Conservation (phyloP, 2,797 vertebrate species). For the Aplochiton taeniatus region DNA sequence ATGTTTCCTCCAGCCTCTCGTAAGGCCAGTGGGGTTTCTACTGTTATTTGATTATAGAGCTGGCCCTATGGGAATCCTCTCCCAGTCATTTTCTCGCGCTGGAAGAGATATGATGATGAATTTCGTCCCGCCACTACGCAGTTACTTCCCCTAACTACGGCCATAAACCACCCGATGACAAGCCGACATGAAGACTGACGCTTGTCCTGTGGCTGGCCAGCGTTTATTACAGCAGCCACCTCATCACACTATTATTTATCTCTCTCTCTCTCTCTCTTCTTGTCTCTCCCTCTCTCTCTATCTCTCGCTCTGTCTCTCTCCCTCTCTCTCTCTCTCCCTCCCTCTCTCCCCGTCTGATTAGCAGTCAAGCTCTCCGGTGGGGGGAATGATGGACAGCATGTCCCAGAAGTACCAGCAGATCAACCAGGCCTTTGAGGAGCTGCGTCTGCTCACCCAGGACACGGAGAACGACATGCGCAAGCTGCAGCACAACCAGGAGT, state of each 20-base stretch:
- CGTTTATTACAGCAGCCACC: too few species aligned
- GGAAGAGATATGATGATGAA: not conserved
- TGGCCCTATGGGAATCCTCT: not conserved
- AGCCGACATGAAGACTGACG: not conserved
- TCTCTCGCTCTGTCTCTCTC: not conserved
- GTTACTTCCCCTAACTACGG: slow-evolving; percentile 23
- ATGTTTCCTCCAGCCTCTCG: slow-evolving; percentile 18
- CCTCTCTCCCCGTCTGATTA: slow-evolving; percentile 15
- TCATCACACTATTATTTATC: too few species aligned
- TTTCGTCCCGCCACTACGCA: not conserved
- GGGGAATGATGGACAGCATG: slow-evolving; percentile 77
- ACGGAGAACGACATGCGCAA: slow-evolving; percentile 85
- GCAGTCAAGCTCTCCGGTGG: slow-evolving; percentile 85
- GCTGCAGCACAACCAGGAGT: slow-evolving; percentile 87
- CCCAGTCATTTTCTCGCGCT: too few species aligned
- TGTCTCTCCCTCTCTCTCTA: not conserved
- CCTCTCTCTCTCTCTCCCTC: not conserved
- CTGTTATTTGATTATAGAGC: slow-evolving; percentile 12
- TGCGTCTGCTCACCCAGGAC: slow-evolving; percentile 80
- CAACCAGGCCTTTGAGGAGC: slow-evolving; percentile 75
- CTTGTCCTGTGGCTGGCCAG: not conserved
- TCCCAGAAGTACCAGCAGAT: slow-evolving; percentile 89
- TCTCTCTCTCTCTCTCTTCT: slow-evolving; percentile 25
- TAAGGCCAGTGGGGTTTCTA: slow-evolving; percentile 26
- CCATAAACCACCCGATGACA: slow-evolving; percentile 35